A percentile compares a stretch with the other conserved stretches of the same genome.
These are phyloP conservation scores for Helicoverpa assulta DNA, from an alignment of 2,888 invertebrate genomes.

Conservation along the genomic window DNA sequence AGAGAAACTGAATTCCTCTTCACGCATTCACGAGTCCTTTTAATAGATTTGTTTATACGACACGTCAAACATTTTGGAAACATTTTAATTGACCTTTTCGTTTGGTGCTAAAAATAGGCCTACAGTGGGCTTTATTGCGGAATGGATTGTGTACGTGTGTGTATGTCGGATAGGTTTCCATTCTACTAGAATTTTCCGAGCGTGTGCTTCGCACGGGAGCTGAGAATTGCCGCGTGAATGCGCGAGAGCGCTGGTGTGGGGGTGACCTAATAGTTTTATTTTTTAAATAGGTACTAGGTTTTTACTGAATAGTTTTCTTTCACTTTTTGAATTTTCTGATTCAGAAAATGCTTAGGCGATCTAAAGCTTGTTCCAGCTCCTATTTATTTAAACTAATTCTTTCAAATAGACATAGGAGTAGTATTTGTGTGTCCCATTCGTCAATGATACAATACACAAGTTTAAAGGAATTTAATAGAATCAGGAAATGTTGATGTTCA, in stretches of 20 bases:
- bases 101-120: background rate
- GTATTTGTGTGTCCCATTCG: too few species aligned
- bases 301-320: too few species aligned
- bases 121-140: background rate
- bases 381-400: too few species aligned
- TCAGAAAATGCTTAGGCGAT: too few species aligned
- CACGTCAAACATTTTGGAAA: conserved; percentile 22
- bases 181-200: background rate
- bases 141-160: background rate
- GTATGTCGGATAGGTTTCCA: background rate
- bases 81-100: conserved; percentile 17
- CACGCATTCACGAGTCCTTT: conserved; percentile 20
- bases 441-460: background rate
- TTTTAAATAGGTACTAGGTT: too few species aligned
- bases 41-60: conserved; percentile 39
- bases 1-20: conserved; percentile 25
- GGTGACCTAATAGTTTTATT: background rate
- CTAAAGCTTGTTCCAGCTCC: too few species aligned
- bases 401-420: too few species aligned
- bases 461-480: background rate
- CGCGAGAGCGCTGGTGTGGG: background rate
- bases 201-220: background rate
- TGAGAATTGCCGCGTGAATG: background rate
- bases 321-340: too few species aligned
- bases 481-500: background rate